Evolutionary conservation across 2,888 invertebrate genomes (phyloP), one percentile per base, ranked within the genome.

Genomic region (Phaonia tiefii): DNA sequence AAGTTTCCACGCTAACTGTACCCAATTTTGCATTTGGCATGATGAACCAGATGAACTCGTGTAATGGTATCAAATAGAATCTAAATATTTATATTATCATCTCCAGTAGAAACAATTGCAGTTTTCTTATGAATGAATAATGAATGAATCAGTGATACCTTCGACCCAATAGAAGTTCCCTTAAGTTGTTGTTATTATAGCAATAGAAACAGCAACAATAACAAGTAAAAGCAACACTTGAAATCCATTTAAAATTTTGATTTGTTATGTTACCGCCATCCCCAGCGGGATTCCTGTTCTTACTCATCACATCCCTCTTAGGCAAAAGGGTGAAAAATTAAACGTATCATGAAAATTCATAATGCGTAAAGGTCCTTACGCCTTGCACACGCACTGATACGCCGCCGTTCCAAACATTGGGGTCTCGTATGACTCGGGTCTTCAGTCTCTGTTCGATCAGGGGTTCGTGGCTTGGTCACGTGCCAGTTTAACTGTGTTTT

Each of bases 171-270:
- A 42, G 56, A 25, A 20, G 42, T 56, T n/a, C 54, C 54, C 37
- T 44, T 69, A 39, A 26, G 66, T 63, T 73, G 73, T 49, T 73
- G 26, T 67, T 54, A 37, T 51, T 69, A 75, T 56, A 82, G 73
- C n/a, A 79, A 70, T 42, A 78, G 56, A 49, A 63, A 49, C 39
- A 76, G 76, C 63, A 76, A 67, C 42, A 73, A 70, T 42, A 75
- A 74, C 49, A 75, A 76, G 58, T 15, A 67, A 51, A 67, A 60
- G 70, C 56, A 81, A 75, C 81, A 81, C 81, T 78, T 81, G 81
- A 81, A 78, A 81, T 81, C 81, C 81, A 81, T 81, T 81, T 81
- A 81, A 78, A 81, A 78, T 81, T 63, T 78, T 81, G 81, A 81
- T 81, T 81, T 81, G 81, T 81, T 81, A 22, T 81, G 71, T 65